These are phyloP conservation scores for Megaceryle maxima DNA, from an alignment of 2,113 vertebrate species.

Conservation along the genomic window DNA sequence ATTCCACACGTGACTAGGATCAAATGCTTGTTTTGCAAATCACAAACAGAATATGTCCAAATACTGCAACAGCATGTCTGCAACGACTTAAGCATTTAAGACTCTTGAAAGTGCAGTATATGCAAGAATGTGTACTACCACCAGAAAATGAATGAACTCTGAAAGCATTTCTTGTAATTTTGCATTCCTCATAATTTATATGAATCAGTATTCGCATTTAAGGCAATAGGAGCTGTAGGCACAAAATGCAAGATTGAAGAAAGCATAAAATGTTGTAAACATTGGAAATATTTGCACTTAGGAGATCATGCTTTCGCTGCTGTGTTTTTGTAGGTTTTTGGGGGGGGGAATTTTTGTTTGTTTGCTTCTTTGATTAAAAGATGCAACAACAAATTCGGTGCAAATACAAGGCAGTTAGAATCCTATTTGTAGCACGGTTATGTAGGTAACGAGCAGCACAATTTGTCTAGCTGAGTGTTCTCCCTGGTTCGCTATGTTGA, in stretches of 20 bases:
- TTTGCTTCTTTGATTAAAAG: not conserved
- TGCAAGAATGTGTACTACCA: not conserved
- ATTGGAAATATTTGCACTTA: not conserved
- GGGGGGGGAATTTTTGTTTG: not conserved
- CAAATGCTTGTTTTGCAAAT: not conserved
- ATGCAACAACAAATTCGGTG: not conserved
- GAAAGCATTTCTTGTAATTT: not conserved
- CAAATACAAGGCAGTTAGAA: not conserved
- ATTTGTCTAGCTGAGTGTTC: not conserved
- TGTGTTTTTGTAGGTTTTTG: fast-evolving
- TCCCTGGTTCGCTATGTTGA: not conserved
- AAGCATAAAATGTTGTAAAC: not conserved
- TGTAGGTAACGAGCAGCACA: not conserved
- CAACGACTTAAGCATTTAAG: not conserved
- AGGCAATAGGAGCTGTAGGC: not conserved
- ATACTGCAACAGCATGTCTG: not conserved
- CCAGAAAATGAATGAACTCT: not conserved
- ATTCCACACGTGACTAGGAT: not conserved
- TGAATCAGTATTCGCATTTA: not conserved
- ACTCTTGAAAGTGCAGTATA: not conserved
- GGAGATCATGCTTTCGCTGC: not conserved
- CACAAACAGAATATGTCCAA: not conserved
- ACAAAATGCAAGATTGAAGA: not conserved
- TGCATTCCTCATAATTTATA: not conserved
- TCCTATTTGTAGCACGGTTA: not conserved